A percentile compares a stretch with the other conserved stretches of the same genome.
phyloP scores from a whole-genome alignment of 2,888 invertebrate species.

The Ophion obscuratus region DNA sequence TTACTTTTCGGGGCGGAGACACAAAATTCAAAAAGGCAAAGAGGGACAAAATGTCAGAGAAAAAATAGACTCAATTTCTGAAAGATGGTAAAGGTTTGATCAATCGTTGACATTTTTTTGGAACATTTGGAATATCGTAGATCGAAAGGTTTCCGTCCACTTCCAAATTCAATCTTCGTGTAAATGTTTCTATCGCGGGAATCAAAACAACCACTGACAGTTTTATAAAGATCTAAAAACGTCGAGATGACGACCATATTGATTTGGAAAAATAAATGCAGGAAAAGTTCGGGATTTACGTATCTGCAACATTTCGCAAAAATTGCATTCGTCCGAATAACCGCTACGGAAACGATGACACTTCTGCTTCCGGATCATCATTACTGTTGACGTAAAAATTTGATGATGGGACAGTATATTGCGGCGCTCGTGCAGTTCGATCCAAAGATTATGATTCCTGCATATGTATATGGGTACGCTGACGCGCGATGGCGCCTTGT shows the following conservation, averaged over 20 bases:
- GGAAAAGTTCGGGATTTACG: neutral
- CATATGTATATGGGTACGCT: constrained; percentile 10
- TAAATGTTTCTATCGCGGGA: neutral
- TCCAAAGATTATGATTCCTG: constrained; percentile 30
- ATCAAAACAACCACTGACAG: neutral
- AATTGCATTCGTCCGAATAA: no score
- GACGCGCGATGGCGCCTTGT: constrained; percentile 65
- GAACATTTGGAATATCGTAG: no score
- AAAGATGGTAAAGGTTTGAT: no score
- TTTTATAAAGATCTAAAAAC: neutral
- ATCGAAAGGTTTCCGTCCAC: no score
- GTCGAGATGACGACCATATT: neutral
- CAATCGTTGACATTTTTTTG: no score
- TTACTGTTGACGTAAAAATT: neutral
- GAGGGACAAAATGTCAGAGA: no score
- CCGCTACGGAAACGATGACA: no score
- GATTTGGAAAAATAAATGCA: neutral
- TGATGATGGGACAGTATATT: neutral
- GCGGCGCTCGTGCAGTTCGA: neutral
- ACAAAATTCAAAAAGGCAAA: no score
- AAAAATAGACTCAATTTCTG: no score
- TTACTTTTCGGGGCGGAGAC: no score
- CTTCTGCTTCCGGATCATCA: neutral
- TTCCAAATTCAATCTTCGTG: neutral
- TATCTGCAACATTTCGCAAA: no score